These are phyloP conservation scores for Drosophila merina DNA, from an alignment of 2,888 invertebrate genomes.

Conservation along the genomic window DNA sequence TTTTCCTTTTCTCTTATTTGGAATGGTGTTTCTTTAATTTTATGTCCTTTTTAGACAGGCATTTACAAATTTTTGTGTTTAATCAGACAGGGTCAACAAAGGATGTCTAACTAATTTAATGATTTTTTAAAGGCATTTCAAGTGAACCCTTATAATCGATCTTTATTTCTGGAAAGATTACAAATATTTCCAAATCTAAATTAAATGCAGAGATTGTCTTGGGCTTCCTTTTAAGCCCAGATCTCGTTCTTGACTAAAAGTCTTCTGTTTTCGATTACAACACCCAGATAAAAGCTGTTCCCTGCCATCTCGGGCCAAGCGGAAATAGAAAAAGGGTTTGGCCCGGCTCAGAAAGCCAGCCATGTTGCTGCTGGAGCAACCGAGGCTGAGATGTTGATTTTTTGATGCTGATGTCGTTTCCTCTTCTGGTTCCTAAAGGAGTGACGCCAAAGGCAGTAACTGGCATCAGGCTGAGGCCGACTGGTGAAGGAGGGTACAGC, in stretches of 20 bases:
- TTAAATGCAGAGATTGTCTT: not conserved
- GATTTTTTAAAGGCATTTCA: not conserved
- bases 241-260: slow-evolving; percentile 16
- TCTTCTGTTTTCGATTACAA: slow-evolving; percentile 27
- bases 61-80: slow-evolving; percentile 60
- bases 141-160: too few relatives aligned
- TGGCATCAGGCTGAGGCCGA: slow-evolving; percentile 7
- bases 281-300: slow-evolving; percentile 45
- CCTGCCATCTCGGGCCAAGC: slow-evolving; percentile 45
- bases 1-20: slow-evolving; percentile 45
- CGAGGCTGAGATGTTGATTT: slow-evolving; percentile 37
- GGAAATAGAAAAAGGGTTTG: slow-evolving; percentile 78
- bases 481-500: slow-evolving; percentile 15
- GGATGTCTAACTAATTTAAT: not conserved
- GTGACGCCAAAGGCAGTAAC: slow-evolving; percentile 43
- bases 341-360: slow-evolving; percentile 42
- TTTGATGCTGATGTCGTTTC: slow-evolving; percentile 32
- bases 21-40: slow-evolving; percentile 59
- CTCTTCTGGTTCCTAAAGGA: slow-evolving; percentile 40
- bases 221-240: not conserved
- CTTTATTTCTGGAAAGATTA: not conserved
- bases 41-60: slow-evolving; percentile 59
- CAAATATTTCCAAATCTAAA: not conserved
- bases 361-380: slow-evolving; percentile 34
- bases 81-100: not conserved